A percentile compares a stretch with the other conserved stretches of the same genome.
phyloP scores from a whole-genome alignment of 1,140 invertebrate species.

The Drosophila kanapiae region DNA sequence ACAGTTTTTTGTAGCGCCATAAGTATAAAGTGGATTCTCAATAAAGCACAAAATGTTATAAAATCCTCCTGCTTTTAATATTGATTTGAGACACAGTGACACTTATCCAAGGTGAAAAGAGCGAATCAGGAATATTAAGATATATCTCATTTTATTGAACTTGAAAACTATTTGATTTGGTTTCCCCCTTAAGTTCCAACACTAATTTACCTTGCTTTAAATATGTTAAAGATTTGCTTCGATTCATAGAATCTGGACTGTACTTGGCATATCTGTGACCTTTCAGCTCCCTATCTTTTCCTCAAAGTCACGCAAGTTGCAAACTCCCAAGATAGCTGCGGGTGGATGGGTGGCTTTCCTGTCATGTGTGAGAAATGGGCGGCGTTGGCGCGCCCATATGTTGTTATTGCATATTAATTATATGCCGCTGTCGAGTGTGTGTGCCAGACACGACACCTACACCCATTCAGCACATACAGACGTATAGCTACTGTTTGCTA shows the following conservation, averaged over 20 bases:
- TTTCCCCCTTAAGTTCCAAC: background rate
- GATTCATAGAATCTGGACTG: background rate
- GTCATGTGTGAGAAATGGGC: conserved; percentile 39
- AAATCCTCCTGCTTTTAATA: background rate
- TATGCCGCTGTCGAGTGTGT: conserved; percentile 7
- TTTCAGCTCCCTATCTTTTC: conserved; percentile 7
- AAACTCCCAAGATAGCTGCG: conserved; percentile 19
- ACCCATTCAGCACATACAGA: background rate
- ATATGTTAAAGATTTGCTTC: background rate
- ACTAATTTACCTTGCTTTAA: background rate
- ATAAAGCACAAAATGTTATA: conserved; percentile 66
- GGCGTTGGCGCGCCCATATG: conserved; percentile 14
- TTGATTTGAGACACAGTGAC: background rate
- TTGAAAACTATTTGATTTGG: background rate
- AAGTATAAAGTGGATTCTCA: conserved; percentile 63
- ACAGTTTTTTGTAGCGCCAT: conserved; percentile 54
- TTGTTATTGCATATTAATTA: conserved; percentile 48
- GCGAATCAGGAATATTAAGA: background rate
- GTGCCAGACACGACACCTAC: conserved; percentile 1
- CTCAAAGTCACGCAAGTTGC: conserved; percentile 20
- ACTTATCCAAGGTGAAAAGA: background rate
- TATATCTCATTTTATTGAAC: background rate
- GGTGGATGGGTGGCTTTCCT: background rate
- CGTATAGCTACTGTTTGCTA: conserved; percentile 30
- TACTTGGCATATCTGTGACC: conserved; percentile 15